Evolutionary conservation across 2,797 vertebrate genomes (phyloP).

Genomic region (Crax fasciolata): DNA sequence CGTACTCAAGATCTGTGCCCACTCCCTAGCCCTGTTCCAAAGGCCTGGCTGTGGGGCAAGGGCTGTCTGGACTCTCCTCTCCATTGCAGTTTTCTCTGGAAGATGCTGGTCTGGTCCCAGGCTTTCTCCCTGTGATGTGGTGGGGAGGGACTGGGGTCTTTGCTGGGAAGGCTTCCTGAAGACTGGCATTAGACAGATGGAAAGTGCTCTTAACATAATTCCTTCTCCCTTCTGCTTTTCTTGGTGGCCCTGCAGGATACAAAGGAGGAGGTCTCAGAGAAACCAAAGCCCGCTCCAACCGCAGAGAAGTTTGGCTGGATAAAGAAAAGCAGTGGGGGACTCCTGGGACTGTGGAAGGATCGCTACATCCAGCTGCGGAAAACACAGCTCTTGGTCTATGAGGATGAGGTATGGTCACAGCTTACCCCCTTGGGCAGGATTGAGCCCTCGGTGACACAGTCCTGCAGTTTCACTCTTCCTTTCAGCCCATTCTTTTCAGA

Average conservation of each 20-base stretch:
- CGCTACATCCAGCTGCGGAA: constrained; percentile 91
- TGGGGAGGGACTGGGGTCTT: not conserved
- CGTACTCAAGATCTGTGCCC: not conserved
- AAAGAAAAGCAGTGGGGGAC: constrained; percentile 90
- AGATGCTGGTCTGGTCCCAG: not conserved
- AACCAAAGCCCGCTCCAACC: constrained; percentile 73
- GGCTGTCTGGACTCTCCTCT: not conserved
- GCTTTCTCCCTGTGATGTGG: not conserved
- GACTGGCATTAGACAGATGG: not conserved
- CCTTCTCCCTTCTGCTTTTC: not conserved
- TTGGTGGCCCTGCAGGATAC: constrained; percentile 71
- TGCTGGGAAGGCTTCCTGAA: not conserved
- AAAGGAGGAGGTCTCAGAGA: constrained; percentile 86
- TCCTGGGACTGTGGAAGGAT: constrained; percentile 92
- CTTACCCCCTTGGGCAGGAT: not conserved
- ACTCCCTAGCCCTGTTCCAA: not conserved
- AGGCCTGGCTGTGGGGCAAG: not conserved
- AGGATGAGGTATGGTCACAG: constrained; percentile 88
- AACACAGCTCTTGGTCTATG: constrained; percentile 89
- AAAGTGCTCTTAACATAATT: not conserved
- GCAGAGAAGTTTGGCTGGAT: constrained; percentile 92
- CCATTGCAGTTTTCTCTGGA: not conserved
- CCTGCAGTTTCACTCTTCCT: not conserved
- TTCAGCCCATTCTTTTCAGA: not conserved
- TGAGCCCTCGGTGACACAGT: not conserved